Base-by-base conservation (phyloP, 1,140 invertebrate genomes). In the Anadara kagoshimensis region DNA sequence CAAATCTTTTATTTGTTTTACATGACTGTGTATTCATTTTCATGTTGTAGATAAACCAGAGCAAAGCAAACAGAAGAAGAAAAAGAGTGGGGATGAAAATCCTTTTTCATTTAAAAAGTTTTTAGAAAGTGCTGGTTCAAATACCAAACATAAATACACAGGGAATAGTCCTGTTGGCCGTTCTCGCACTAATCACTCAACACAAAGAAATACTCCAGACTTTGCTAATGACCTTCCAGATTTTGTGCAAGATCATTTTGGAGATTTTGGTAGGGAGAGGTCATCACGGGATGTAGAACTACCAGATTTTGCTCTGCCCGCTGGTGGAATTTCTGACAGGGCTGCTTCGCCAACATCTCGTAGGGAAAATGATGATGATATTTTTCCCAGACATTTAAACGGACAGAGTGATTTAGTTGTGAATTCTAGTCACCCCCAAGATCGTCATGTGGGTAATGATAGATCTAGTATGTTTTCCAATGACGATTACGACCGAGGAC, bases 81-180 rank as follows among this genome's bases (percentile, higher is more conserved):
- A 82, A 62, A 82, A 83, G 47, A 68, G 58, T 59, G 68, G 70
- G 51, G 80, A 83, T 59, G 84, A 79, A 53, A 87, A 86, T 59
- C 86, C 86, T 54, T 88, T 88, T 77, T 86, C 84, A 12, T 88
- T 88, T 64, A 88, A 87, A 72, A 85, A 83, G 61, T 88, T 88
- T 73, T 63, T 88, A 29, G 26, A 75, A 58, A 59, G 41, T 26
- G 69, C 65, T 20, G 58, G 66, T 29, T 53, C 73, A 20, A 73
- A 65, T 61, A 53, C 56, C 36, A 51, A 36, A 36, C 29, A 24
- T 18, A 24, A 53, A 44, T 26, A 41, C 29, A 16, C 51, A 5
- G 29, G 29, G 7, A 36, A 36, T 36, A 36, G 29, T 36, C 29
- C 29, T 36, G 29, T 36, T 3, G 7, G 29, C 7, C 29, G 29